Evolutionary conservation across 2,888 invertebrate species (phyloP).

Genomic region (Chrysopilus asiliformis): DNA sequence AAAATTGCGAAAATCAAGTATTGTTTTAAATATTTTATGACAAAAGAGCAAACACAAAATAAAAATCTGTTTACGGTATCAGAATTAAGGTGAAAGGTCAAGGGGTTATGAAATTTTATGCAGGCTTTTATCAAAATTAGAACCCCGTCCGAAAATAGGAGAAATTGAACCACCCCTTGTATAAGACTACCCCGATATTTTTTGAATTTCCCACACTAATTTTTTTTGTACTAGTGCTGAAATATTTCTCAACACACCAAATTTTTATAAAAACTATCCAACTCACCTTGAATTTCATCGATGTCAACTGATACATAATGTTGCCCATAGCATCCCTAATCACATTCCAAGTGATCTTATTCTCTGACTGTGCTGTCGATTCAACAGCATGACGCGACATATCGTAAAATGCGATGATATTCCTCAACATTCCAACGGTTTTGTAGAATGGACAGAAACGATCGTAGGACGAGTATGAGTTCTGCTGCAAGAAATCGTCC

Average conservation of each 20-base stretch:
- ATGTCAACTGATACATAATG: conserved; percentile 90
- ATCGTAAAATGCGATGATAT: conserved; percentile 98
- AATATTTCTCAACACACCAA: no score
- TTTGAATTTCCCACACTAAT: no score
- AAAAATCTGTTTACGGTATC: no score
- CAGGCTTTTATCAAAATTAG: no score
- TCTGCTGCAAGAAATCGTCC: conserved; percentile 99
- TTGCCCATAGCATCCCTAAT: conserved; percentile 96
- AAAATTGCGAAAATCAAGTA: not conserved
- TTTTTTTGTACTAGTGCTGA: no score
- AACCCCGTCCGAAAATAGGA: no score
- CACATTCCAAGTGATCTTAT: conserved; percentile 96
- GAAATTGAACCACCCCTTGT: no score
- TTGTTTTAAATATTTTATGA: not conserved
- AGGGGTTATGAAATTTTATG: no score
- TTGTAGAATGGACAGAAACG: conserved; percentile 99
- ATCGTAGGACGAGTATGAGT: conserved; percentile 91
- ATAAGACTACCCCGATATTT: no score
- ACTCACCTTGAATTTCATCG: conserved; percentile 96
- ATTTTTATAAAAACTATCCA: no score
- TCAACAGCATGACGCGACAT: conserved; percentile 96
- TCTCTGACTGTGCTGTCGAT: conserved; percentile 95
- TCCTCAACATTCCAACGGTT: conserved; percentile 96
- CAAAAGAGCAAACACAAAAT: no score
- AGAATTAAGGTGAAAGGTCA: no score